These are phyloP conservation scores for Cichlasoma orientale DNA, from an alignment of 2,797 vertebrate genomes.

Conservation along the genomic window DNA sequence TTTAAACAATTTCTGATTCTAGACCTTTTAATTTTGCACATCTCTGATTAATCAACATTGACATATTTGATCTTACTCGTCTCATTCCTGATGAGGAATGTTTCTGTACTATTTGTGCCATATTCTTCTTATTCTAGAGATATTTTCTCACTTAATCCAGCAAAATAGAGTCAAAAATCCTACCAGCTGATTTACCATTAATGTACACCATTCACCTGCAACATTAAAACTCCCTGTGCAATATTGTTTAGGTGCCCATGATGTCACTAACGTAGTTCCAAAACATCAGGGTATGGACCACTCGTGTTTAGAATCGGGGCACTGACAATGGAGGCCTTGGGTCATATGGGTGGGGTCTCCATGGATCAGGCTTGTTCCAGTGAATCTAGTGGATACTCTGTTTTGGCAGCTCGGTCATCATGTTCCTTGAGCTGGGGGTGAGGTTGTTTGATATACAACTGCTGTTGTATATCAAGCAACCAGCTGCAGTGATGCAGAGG, in stretches of 20 bases:
- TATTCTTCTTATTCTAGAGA: background rate
- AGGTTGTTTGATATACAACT: background rate
- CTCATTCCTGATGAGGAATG: background rate
- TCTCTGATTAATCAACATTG: background rate
- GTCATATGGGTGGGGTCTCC: background rate
- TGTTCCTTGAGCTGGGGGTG: background rate
- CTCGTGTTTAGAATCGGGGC: too few relatives aligned
- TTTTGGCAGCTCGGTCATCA: too few relatives aligned
- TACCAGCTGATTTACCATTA: background rate
- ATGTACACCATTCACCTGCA: background rate
- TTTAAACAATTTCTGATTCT: background rate
- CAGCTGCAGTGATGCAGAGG: too few relatives aligned
- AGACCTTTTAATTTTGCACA: background rate
- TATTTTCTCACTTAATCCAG: background rate
- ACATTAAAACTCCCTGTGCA: background rate
- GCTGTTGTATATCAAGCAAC: too few relatives aligned
- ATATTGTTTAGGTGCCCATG: background rate
- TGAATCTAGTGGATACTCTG: too few relatives aligned
- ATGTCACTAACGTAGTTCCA: background rate
- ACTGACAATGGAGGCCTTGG: background rate
- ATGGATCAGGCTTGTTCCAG: too few relatives aligned
- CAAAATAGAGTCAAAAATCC: background rate
- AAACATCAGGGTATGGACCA: background rate
- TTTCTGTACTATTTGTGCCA: background rate
- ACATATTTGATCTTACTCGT: background rate